A percentile compares a stretch with the other conserved stretches of the same genome.
phyloP scores from a whole-genome alignment of 2,797 vertebrate genomes.

The Anableps anableps region DNA sequence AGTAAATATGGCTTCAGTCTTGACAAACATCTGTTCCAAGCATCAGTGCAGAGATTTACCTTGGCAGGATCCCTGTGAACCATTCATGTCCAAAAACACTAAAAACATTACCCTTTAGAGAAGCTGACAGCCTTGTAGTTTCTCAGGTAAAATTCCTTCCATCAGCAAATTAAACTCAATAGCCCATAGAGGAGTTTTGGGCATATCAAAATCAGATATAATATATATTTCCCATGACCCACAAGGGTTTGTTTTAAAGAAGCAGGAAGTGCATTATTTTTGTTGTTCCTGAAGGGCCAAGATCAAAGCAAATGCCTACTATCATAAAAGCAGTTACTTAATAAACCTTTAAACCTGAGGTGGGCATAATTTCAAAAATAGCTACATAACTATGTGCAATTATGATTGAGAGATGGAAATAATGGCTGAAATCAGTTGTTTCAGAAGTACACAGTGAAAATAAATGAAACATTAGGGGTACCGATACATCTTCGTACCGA shows the following conservation, averaged over 20 bases:
- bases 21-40: conserved; percentile 61
- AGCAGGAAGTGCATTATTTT: neutral
- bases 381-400: too few species aligned
- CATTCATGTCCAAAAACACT: conserved; percentile 48
- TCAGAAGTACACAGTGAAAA: too few species aligned
- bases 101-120: conserved; percentile 39
- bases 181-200: conserved; percentile 19
- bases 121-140: conserved; percentile 28
- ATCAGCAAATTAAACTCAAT: conserved; percentile 36
- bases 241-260: conserved; percentile 13
- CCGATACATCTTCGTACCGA: neutral
- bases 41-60: conserved; percentile 58
- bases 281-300: neutral
- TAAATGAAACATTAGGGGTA: neutral
- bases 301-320: neutral
- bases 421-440: too few species aligned
- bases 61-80: conserved; percentile 46
- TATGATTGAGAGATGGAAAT: too few species aligned
- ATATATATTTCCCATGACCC: neutral
- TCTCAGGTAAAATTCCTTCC: conserved; percentile 57
- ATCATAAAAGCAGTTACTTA: neutral
- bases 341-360: too few species aligned
- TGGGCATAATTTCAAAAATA: too few species aligned
- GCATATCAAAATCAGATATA: conserved; percentile 42
- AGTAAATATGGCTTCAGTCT: conserved; percentile 51